These are phyloP conservation scores for Trichogramma dendrolimi DNA, from an alignment of 2,888 invertebrate genomes.

Conservation along the genomic window DNA sequence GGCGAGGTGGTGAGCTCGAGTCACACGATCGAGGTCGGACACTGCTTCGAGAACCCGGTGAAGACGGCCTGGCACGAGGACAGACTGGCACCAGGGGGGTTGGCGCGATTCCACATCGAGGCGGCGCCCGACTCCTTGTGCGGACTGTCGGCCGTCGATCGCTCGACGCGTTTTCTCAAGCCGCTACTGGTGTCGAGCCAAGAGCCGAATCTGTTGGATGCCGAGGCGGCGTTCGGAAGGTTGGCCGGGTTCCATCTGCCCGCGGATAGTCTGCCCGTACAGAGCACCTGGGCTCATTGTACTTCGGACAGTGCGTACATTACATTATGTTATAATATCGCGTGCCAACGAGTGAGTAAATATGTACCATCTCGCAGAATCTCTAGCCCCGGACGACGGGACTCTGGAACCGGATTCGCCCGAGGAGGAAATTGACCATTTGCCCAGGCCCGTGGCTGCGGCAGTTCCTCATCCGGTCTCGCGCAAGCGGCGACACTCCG, in stretches of 20 bases:
- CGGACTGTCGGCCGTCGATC: slow-evolving; percentile 59
- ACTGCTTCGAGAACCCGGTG: slow-evolving; percentile 59
- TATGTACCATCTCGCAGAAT: slow-evolving; percentile 25
- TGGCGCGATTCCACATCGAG: slow-evolving; percentile 53
- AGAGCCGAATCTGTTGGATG: slow-evolving; percentile 40
- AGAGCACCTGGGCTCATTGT: slow-evolving; percentile 44
- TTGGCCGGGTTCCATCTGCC: slow-evolving; percentile 45
- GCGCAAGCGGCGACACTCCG: slow-evolving; percentile 33
- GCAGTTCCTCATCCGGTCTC: not conserved
- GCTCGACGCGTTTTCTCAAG: slow-evolving; percentile 55
- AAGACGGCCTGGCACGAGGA: slow-evolving; percentile 53
- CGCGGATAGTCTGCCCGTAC: slow-evolving; percentile 38
- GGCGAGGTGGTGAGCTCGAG: slow-evolving; percentile 59
- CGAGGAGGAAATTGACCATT: slow-evolving; percentile 44
- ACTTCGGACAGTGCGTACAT: slow-evolving; percentile 34
- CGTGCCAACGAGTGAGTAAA: not conserved
- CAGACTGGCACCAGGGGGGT: slow-evolving; percentile 54
- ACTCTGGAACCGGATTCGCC: slow-evolving; percentile 31
- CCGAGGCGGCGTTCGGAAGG: slow-evolving; percentile 41
- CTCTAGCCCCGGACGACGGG: slow-evolving; percentile 32
- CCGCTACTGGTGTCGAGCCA: slow-evolving; percentile 25
- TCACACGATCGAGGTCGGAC: slow-evolving; percentile 54
- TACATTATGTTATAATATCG: not conserved
- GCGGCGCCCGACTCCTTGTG: slow-evolving; percentile 58
- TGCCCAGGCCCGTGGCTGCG: slow-evolving; percentile 36